phyloP scores from a whole-genome alignment of 1,140 invertebrate genomes.

The Drosophila aff. region DNA sequence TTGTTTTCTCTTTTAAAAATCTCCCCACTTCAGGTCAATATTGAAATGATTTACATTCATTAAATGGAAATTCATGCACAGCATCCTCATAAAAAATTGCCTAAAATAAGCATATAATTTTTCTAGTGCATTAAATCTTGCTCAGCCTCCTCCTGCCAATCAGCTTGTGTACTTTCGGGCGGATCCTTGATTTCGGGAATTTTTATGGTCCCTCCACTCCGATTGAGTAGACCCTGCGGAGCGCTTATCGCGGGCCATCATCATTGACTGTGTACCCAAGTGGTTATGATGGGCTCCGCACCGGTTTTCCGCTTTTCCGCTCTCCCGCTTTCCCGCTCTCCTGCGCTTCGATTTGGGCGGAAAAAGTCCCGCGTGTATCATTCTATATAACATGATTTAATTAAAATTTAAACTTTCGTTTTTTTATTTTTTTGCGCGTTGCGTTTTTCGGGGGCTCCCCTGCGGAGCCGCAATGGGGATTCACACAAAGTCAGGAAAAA shows the following conservation, averaged over 20 bases:
- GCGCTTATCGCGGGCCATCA: conserved; percentile 74
- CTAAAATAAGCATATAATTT: conserved; percentile 48
- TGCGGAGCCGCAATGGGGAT: conserved; percentile 64
- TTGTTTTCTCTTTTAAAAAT: background rate
- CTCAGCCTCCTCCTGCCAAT: conserved; percentile 13
- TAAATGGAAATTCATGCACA: conserved; percentile 35
- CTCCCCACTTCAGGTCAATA: conserved; percentile 11
- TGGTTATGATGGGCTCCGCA: conserved; percentile 27
- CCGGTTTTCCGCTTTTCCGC: background rate
- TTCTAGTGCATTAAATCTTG: conserved; percentile 55
- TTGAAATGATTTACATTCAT: conserved; percentile 48
- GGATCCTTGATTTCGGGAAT: conserved; percentile 35
- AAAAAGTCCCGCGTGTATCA: conserved; percentile 70
- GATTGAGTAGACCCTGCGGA: conserved; percentile 72
- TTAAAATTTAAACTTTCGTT: conserved; percentile 81
- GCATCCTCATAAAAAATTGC: conserved; percentile 18
- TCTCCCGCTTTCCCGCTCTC: background rate
- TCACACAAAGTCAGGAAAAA: conserved; percentile 34
- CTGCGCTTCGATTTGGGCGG: conserved; percentile 13
- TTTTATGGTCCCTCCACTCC: conserved; percentile 49
- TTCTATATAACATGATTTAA: conserved; percentile 82
- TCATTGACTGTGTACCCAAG: conserved; percentile 71
- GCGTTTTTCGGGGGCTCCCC: conserved; percentile 20
- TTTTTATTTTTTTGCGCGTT: conserved; percentile 14
- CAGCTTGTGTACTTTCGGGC: conserved; percentile 31